Conservation (phyloP, 2,888 invertebrate genomes). For the Torymus texanus region DNA sequence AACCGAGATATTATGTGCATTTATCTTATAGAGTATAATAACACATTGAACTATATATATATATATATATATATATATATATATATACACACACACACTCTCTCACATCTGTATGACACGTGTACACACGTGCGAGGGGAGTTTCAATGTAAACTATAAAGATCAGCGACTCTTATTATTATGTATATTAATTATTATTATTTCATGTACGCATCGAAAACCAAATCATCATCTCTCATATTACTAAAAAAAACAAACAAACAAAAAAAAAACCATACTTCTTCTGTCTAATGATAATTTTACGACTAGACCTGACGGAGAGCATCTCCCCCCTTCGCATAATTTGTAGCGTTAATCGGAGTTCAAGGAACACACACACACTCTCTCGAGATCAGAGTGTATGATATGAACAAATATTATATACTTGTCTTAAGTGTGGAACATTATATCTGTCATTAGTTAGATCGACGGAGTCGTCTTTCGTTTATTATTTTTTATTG, state of each 20-base stretch:
- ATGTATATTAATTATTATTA: slow-evolving; percentile 53
- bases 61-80: no score
- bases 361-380: slow-evolving; percentile 53
- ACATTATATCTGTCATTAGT: slow-evolving; percentile 54
- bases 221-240: slow-evolving; percentile 1
- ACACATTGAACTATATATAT: no score
- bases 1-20: no score
- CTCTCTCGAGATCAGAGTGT: slow-evolving; percentile 57
- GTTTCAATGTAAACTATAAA: not conserved
- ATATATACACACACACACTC: no score
- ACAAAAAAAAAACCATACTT: no score
- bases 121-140: no score
- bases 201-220: not conserved
- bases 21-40: no score
- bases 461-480: slow-evolving; percentile 39
- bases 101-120: no score
- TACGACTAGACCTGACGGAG: slow-evolving; percentile 54
- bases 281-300: slow-evolving; percentile 50
- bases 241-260: not conserved
- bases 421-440: slow-evolving; percentile 55
- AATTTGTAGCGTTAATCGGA: slow-evolving; percentile 49
- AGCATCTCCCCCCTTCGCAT: slow-evolving; percentile 28
- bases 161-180: no score
- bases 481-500: slow-evolving; percentile 5
- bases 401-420: slow-evolving; percentile 55